phyloP scores from a whole-genome alignment of 2,888 invertebrate species.

The Quadroppia sp. region DNA sequence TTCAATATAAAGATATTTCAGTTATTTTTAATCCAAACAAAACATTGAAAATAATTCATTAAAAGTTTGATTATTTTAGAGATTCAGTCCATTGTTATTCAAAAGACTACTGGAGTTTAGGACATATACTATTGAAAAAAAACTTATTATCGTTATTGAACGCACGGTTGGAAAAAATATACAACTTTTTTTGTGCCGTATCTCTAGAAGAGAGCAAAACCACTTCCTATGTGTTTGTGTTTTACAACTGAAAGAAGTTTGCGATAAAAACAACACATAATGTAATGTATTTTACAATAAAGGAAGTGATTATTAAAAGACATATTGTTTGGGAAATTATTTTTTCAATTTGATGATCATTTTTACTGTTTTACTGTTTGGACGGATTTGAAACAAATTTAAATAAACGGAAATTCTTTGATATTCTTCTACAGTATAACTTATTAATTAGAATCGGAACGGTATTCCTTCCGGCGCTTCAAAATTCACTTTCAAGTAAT shows the following conservation, averaged over 20 bases:
- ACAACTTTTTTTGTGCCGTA: not conserved
- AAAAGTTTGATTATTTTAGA: no score
- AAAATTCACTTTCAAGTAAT: no score
- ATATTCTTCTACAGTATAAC: no score
- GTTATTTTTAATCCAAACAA: no score
- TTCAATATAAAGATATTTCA: no score
- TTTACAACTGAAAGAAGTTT: not conserved
- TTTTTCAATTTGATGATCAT: not conserved
- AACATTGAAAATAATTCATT: no score
- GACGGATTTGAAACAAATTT: not conserved
- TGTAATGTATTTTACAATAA: not conserved
- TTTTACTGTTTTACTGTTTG: not conserved
- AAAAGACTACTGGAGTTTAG: no score
- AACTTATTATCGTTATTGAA: not conserved
- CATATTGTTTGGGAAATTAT: constrained; percentile 4
- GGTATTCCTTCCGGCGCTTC: not conserved
- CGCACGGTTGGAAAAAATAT: not conserved
- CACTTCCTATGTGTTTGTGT: constrained; percentile 2
- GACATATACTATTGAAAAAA: no score
- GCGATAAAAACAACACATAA: not conserved
- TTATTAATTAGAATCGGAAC: constrained; percentile 10
- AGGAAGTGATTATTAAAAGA: constrained; percentile 13
- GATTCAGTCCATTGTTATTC: no score
- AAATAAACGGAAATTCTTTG: constrained; percentile 4
- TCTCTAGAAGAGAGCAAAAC: not conserved